phyloP scores from a whole-genome alignment of 92 coral and sea anemone genomes.

The Anthopleura xanthogrammica region DNA sequence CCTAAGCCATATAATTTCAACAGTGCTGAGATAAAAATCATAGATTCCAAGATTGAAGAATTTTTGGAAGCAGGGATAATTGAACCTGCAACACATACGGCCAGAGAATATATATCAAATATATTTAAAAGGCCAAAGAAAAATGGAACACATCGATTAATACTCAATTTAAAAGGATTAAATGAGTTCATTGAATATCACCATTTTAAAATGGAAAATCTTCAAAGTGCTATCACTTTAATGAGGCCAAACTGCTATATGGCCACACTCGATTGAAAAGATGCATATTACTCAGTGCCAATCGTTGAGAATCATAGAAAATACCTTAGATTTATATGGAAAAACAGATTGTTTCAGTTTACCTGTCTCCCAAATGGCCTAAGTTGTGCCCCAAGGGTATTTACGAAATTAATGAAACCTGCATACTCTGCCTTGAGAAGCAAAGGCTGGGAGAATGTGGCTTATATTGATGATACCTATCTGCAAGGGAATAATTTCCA shows the following conservation, averaged over 20 bases:
- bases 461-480: slow-evolving; percentile 31
- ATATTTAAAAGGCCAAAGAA: slow-evolving; percentile 5
- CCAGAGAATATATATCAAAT: background rate
- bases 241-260: slow-evolving; percentile 20
- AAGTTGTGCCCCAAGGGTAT: slow-evolving; percentile 22
- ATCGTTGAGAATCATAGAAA: slow-evolving; percentile 7
- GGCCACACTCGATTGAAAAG: background rate
- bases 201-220: slow-evolving; percentile 33
- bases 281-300: slow-evolving; percentile 20
- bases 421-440: slow-evolving; percentile 8
- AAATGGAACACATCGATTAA: background rate
- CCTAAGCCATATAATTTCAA: slow-evolving; percentile 32
- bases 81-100: slow-evolving; percentile 8
- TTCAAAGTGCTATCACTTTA: slow-evolving; percentile 4
- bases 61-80: slow-evolving; percentile 5
- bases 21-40: slow-evolving; percentile 35
- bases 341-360: slow-evolving; percentile 11
- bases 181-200: background rate
- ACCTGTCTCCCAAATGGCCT: slow-evolving; percentile 45
- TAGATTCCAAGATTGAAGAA: slow-evolving; percentile 14
- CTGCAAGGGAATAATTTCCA: slow-evolving; percentile 22
- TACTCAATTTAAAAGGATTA: slow-evolving; percentile 7
- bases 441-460: slow-evolving; percentile 39
- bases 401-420: slow-evolving; percentile 33
- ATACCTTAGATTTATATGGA: slow-evolving; percentile 25